Evolutionary conservation across 2,113 vertebrate species (phyloP), one percentile per base, ranked within the genome.

Genomic region (Scartelaos histophorus): DNA sequence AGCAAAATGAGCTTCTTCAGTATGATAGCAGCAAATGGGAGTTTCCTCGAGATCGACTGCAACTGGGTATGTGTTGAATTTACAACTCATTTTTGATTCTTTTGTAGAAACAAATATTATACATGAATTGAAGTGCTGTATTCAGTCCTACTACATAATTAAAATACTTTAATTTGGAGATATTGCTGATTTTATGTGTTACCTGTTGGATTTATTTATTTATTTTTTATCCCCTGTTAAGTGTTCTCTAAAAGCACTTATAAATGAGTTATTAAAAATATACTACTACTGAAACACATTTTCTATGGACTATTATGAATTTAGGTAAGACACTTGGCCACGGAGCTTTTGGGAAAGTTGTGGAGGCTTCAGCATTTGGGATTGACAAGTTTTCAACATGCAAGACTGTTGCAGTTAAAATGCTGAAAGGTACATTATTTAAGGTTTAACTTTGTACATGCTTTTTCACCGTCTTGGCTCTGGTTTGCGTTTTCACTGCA

Each of bases 401-500:
- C 94, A 98, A 98, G 94, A 98, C 95, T 10, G 97, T 97, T 76
- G 97, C 97, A 19, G 96, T 98, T 84, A 98, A 98, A 94, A 98
- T 98, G 96, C 93, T 98, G 54, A 98, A 98, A 96, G 96, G 96
- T 98, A 86, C 15, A 60, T 49, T 60, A 1, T 60, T 11, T 56
- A 21, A 51, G 34, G 5, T n/a, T 64, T 12, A n/a, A 38, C 38
- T 11, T 54, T 19, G n/a, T 65, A 34, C 35, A 13, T 38, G 35
- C 35, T 38, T 35, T 64, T 65, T 46, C 19, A 64, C 9, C 16
- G n/a, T n/a, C 7, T 11, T n/a, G 34, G 34, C 34, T 16, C 61
- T 43, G 29, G 61, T 64, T 34, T 25, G 24, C 0, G 9, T 43
- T 38, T 64, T 64, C 29, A 64, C 29, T 34, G 12, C 38, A 35